Evolutionary conservation across 2,797 vertebrate genomes (phyloP).

Genomic region (Hafferia zeledoni): DNA sequence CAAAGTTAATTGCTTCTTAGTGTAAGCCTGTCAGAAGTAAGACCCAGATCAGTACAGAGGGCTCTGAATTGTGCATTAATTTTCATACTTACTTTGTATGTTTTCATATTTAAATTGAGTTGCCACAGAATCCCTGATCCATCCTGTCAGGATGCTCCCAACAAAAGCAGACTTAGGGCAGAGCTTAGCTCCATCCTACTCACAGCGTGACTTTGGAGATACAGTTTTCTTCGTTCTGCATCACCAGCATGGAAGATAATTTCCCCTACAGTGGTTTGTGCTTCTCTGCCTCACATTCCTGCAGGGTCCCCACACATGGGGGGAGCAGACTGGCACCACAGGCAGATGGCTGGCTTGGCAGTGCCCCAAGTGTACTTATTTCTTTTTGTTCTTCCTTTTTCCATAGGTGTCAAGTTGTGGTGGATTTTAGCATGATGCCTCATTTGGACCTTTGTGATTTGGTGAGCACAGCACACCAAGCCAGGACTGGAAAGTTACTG

Average conservation of each 20-base stretch:
- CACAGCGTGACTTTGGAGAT: not conserved
- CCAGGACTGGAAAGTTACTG: not conserved
- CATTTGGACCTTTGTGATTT: not conserved
- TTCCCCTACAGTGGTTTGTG: not conserved
- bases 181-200: not conserved
- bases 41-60: not conserved
- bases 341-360: not conserved
- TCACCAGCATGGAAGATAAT: not conserved
- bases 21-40: not conserved
- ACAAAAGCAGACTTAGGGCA: not conserved
- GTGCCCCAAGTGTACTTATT: not conserved
- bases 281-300: not conserved
- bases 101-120: not conserved
- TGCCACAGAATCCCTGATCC: not conserved
- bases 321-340: not conserved
- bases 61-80: not conserved
- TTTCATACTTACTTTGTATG: not conserved
- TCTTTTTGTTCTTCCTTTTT: not conserved
- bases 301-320: not conserved
- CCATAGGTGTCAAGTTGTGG: not conserved
- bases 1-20: slow-evolving; percentile 6
- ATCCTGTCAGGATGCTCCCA: fast-evolving
- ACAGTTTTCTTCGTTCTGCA: not conserved
- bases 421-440: not conserved
- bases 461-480: not conserved